phyloP scores from a whole-genome alignment of 2,888 invertebrate genomes.

The Mycalesis mineus region DNA sequence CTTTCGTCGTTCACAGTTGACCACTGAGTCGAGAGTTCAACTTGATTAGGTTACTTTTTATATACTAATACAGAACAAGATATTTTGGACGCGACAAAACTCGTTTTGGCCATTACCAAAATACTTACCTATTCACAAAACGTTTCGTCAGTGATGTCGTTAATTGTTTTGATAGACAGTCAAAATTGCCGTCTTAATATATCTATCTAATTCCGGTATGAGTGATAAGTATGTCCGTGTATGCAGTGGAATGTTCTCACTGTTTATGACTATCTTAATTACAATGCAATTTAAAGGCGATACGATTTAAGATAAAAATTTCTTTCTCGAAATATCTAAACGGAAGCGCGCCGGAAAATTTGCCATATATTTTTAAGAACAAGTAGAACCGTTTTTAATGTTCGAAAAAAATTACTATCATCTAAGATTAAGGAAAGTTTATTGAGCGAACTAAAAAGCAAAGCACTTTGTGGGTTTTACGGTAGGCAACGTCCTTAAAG shows the following conservation, averaged over 20 bases:
- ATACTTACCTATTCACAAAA: conserved; percentile 18
- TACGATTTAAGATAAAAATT: too few relatives aligned
- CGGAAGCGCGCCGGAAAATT: too few relatives aligned
- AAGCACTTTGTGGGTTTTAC: too few relatives aligned
- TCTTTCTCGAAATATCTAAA: too few relatives aligned
- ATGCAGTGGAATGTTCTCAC: neutral
- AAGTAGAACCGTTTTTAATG: too few relatives aligned
- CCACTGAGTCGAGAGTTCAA: conserved; percentile 8
- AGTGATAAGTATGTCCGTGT: neutral
- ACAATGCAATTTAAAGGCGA: too few relatives aligned
- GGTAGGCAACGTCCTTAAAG: too few relatives aligned
- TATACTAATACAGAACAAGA: conserved; percentile 23
- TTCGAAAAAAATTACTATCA: too few relatives aligned
- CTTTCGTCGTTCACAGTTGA: conserved; percentile 12
- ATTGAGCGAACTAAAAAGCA: too few relatives aligned
- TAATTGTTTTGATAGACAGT: conserved; percentile 14
- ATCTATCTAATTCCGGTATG: neutral
- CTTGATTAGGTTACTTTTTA: conserved; percentile 15
- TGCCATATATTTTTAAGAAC: too few relatives aligned
- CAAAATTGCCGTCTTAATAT: neutral
- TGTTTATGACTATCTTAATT: too few relatives aligned
- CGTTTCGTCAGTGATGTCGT: conserved; percentile 22
- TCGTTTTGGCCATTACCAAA: conserved; percentile 22
- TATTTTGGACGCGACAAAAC: conserved; percentile 27
- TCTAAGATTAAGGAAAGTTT: too few relatives aligned